These are phyloP conservation scores for Sphaerophoria rueppellii DNA, from an alignment of 2,888 invertebrate genomes.

Conservation along the genomic window DNA sequence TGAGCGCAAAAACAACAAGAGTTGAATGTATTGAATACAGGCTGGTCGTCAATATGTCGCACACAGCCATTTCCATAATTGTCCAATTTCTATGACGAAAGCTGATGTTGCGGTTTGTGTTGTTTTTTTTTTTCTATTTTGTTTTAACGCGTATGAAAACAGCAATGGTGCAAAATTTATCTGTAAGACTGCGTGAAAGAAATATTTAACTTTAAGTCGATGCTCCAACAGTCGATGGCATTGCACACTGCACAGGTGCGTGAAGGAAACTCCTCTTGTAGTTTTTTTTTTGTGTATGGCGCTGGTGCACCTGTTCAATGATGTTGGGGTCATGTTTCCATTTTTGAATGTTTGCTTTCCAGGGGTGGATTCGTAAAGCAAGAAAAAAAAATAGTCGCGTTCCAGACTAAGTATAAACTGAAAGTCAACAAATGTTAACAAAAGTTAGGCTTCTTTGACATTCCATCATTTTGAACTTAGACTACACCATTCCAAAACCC, in stretches of 20 bases:
- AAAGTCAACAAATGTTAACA: too few species aligned
- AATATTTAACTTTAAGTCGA: background rate
- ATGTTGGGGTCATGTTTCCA: background rate
- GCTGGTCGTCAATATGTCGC: constrained; percentile 12
- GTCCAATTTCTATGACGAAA: constrained; percentile 46
- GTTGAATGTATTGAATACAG: constrained; percentile 1
- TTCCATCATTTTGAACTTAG: too few species aligned
- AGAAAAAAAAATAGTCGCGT: too few species aligned
- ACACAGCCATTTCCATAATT: constrained; percentile 25
- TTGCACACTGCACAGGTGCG: background rate
- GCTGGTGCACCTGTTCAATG: constrained; percentile 26
- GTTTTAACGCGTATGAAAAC: constrained; percentile 5
- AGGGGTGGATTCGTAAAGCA: background rate
- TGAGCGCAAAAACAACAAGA: constrained; percentile 19
- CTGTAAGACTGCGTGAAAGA: background rate
- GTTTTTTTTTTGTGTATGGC: background rate
- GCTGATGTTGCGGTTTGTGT: background rate
- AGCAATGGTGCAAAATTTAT: constrained; percentile 20
- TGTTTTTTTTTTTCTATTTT: constrained; percentile 23
- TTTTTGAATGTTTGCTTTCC: constrained; percentile 5
- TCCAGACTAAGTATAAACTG: too few species aligned
- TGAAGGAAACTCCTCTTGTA: background rate
- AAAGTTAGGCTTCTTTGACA: too few species aligned
- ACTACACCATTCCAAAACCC: too few species aligned
- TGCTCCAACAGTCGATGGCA: background rate